Evolutionary conservation across 2,888 invertebrate species (phyloP), one percentile per base, ranked within the genome.

Genomic region (Scaptomyza caliginosa): DNA sequence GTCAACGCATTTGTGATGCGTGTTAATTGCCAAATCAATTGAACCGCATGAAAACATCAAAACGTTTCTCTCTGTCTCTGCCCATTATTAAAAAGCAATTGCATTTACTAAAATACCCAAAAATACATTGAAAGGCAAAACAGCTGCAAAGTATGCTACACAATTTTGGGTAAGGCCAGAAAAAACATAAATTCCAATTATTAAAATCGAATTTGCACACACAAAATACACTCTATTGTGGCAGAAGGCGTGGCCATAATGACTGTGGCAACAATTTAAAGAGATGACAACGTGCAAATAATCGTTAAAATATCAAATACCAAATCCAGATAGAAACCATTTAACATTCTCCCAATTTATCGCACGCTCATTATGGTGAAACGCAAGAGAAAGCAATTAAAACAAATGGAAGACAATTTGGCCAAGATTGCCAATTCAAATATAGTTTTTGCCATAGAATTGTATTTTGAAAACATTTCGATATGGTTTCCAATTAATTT

Each of bases 371-470:
- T 88, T 88, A 83, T 83, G n/a, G n/a, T n/a, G n/a, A n/a, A n/a
- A n/a, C n/a, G 78, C 81, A 86, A 84, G 79, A 79, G 85, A 86
- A 86, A 80, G 74, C 80, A 86, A 88, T 88, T 89, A 80, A 75
- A 74, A 59, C 65, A 67, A 74, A 57, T 74, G 55, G 40, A 45
- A 64, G 67, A 7, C 71, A 77, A 67, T 76, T 71, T 83, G 63
- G 30, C 32, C 6, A 13, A 52, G 65, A 69, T 79, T 49, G 30
- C 13, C 10, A 21, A 11, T 48, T 13, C 16, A 42, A 40, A 36
- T 34, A 54, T 13, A 42, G 17, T 13, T n/a, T n/a, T n/a, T 38
- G 13, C 17, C 26, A 13, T 46, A 24, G 66, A 71, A 62, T 43
- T 60, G 21, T 43, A 40, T 11, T 34, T 34, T 24, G 40, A 32